phyloP scores from a whole-genome alignment of 2,797 vertebrate species.

The Psittacula derbiana region DNA sequence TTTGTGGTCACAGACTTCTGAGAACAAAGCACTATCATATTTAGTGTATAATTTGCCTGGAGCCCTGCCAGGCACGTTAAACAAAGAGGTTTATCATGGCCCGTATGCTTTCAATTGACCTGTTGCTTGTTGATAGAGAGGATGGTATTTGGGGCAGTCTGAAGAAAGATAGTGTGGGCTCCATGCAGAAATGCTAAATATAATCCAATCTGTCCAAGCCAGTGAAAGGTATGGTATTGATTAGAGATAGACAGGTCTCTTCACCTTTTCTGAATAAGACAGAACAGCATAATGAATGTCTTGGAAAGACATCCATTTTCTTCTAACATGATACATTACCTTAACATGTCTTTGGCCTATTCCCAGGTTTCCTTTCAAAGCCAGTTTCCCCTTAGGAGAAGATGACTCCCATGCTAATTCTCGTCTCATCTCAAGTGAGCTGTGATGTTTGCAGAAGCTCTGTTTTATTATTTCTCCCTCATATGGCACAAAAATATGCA shows the following conservation, averaged over 20 bases:
- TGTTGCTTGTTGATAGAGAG: background rate
- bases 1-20: background rate
- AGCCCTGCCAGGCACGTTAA: background rate
- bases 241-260: background rate
- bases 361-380: background rate
- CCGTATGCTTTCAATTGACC: background rate
- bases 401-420: background rate
- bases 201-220: background rate
- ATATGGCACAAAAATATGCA: background rate
- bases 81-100: background rate
- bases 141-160: background rate
- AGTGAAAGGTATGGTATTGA: background rate
- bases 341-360: background rate
- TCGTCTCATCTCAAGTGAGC: background rate
- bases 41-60: conserved; percentile 4
- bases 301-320: background rate
- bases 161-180: background rate
- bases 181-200: background rate
- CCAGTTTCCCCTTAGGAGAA: background rate
- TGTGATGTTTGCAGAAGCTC: background rate
- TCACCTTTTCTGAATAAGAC: background rate
- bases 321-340: background rate
- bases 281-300: background rate
- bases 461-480: background rate
- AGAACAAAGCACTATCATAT: background rate